Conservation (phyloP, 2,797 vertebrate genomes). For the Diceros bicornis region DNA sequence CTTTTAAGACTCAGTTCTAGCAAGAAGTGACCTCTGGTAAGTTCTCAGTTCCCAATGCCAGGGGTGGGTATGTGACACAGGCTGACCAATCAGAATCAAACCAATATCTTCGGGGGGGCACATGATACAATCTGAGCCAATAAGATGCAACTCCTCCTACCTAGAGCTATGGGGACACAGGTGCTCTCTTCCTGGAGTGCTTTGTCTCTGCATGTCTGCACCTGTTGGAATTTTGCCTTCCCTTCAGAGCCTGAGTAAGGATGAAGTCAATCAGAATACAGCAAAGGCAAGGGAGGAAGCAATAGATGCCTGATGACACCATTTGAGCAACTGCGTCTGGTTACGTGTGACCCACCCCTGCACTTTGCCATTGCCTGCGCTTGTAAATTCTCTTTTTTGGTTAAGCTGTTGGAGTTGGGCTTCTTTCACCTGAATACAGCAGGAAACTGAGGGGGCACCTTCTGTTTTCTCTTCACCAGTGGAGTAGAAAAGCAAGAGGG, state of each 20-base stretch:
- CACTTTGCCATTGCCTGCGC: not conserved
- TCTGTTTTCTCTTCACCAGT: not conserved
- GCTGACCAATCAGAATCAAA: not conserved
- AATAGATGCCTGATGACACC: not conserved
- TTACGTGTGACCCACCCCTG: fast-evolving
- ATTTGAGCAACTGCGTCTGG: not conserved
- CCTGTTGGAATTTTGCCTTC: not conserved
- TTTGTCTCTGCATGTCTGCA: not conserved
- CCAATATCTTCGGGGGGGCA: not conserved
- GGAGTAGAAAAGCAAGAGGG: not conserved
- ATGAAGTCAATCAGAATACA: not conserved
- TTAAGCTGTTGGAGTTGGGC: not conserved
- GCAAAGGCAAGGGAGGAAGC: not conserved
- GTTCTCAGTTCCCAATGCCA: not conserved
- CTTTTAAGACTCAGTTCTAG: not conserved
- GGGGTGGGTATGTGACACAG: not conserved
- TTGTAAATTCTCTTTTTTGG: not conserved
- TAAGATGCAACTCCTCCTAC: not conserved
- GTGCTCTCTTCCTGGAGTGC: not conserved
- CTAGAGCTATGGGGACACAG: not conserved
- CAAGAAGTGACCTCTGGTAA: not conserved
- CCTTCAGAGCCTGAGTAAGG: not conserved
- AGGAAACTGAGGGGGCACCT: not conserved
- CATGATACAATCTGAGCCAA: too few species aligned
- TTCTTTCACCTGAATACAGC: not conserved